Base-by-base conservation (phyloP, 2,888 invertebrate genomes). In the Chrysolina haemoptera region DNA sequence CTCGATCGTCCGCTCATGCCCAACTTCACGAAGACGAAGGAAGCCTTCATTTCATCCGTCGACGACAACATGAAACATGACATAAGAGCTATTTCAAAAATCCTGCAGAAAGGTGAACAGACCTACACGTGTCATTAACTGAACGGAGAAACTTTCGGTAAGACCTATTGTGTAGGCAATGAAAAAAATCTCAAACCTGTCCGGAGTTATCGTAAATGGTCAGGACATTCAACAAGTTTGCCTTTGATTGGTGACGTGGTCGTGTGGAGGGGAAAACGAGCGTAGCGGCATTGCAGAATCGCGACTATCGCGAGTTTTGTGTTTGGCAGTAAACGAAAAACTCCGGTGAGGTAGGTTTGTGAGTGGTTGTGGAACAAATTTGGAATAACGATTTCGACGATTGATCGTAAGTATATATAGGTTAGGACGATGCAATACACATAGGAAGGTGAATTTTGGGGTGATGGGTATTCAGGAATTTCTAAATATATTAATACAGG, bases 141-240 rank as follows among this genome's bases (percentile, higher is more conserved):
- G 22, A 55, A 55, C 18, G 22, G 55, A 0, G 11, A 22, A 18
- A 55, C 55, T 55, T 55, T 55, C 55, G 20, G 55, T 22, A 55
- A 55, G 22, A 55, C 55, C 22, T 55, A 55, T 55, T 55, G 59
- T 59, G 59, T 59, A 59, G 59, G 59, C 59, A 71, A 59, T 55
- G 65, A 55, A 66, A 70, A 40, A 66, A 65, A 40, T 59, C 27
- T 8, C n/a, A 62, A 71, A 71, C 64, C 71, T 48, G 63, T 48
- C 46, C 50, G 65, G 66, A 68, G 48, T 40, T 35, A 64, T 76
- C 74, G 70, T 74, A 76, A 62, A 74, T 76, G 73, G 76, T 69
- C 71, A 73, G 67, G 62, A 71, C 63, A 53, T 55, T 63, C 74
- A 71, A 76, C 76, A 76, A 67, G 76, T 76, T 76, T 68, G 71